These are phyloP conservation scores for Sepiola atlantica DNA, from an alignment of 2,888 invertebrate species.

Conservation along the genomic window DNA sequence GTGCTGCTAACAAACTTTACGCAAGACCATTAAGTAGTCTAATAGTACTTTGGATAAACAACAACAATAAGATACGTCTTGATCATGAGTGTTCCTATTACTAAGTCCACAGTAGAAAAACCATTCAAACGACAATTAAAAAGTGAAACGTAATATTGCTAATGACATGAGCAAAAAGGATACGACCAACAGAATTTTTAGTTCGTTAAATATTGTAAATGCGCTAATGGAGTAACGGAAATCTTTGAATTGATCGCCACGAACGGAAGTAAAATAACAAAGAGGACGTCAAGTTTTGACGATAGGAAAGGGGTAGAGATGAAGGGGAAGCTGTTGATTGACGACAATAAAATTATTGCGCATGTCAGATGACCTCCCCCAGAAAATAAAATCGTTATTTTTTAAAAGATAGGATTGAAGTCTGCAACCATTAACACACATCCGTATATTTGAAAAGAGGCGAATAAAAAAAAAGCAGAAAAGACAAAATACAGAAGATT, in stretches of 20 bases:
- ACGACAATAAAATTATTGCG: neutral
- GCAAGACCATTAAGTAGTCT: neutral
- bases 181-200: neutral
- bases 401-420: neutral
- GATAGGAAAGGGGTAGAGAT: neutral
- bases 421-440: too few relatives aligned
- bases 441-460: neutral
- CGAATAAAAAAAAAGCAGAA: neutral
- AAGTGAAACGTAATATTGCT: neutral
- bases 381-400: neutral
- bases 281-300: neutral
- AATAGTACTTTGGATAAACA: neutral
- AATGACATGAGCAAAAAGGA: neutral
- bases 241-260: neutral
- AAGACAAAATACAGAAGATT: neutral
- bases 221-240: neutral
- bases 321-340: neutral
- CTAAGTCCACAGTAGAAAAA: neutral
- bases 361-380: neutral
- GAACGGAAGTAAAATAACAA: neutral
- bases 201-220: neutral
- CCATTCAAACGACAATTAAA: neutral
- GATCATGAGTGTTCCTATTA: neutral
- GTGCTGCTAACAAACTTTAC: neutral
- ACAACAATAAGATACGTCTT: neutral